These are phyloP conservation scores for Semnornis frantzii DNA, from an alignment of 2,113 vertebrate genomes.

Conservation along the genomic window DNA sequence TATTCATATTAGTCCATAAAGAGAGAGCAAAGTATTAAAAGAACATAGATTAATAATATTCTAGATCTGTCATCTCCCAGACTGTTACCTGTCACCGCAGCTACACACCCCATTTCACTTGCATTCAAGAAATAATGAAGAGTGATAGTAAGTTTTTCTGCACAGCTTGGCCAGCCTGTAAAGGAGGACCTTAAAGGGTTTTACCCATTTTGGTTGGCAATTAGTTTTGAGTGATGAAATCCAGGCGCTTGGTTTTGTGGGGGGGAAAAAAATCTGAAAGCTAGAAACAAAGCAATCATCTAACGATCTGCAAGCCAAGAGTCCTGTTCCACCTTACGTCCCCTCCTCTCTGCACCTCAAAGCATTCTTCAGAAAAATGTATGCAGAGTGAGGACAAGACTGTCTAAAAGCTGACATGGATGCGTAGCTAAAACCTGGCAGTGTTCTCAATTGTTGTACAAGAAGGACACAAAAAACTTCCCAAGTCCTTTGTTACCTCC, in stretches of 20 bases:
- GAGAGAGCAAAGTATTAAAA: neutral
- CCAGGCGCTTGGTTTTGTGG: neutral
- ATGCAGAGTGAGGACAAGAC: neutral
- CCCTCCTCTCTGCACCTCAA: neutral
- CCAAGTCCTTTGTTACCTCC: neutral
- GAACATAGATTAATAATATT: neutral
- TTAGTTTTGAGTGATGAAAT: neutral
- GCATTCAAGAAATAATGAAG: neutral
- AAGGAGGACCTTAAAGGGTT: neutral
- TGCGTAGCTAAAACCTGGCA: neutral
- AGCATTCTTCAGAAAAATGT: neutral
- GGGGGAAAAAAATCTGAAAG: neutral
- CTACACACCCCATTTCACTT: neutral
- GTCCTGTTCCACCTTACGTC: neutral
- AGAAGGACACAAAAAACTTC: neutral
- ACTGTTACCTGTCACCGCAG: neutral
- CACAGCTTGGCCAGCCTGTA: neutral
- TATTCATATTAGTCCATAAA: neutral
- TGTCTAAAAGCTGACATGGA: neutral
- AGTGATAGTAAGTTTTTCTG: neutral
- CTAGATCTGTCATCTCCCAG: neutral
- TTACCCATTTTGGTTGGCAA: neutral
- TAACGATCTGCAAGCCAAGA: neutral
- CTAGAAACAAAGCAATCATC: neutral
- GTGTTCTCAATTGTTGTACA: neutral